Conservation (phyloP, 2,797 vertebrate species). For the Craterocephalus amniculus region DNA sequence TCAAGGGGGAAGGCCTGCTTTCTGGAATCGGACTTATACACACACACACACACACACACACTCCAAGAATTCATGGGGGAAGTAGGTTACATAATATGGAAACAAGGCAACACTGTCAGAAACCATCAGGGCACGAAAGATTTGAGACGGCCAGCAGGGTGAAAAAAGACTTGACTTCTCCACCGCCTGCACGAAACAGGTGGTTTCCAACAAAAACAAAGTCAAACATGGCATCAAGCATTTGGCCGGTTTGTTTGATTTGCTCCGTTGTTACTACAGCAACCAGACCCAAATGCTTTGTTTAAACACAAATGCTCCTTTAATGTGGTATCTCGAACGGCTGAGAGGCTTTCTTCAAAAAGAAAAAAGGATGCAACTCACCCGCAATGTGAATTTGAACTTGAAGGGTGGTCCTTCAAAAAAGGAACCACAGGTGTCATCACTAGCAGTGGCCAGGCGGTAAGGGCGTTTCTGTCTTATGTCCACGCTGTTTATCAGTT, state of each 20-base stretch:
- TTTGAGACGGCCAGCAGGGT: neutral
- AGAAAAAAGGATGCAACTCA: slow-evolving; percentile 74
- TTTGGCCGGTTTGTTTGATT: neutral
- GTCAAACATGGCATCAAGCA: neutral
- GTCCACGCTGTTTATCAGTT: slow-evolving; percentile 93
- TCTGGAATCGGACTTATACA: slow-evolving; percentile 13
- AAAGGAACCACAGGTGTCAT: slow-evolving; percentile 89
- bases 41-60: slow-evolving; percentile 10
- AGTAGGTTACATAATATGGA: slow-evolving; percentile 50
- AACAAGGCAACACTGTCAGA: slow-evolving; percentile 45
- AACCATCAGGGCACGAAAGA: slow-evolving; percentile 26
- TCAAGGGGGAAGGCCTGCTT: slow-evolving; percentile 3
- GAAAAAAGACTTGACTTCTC: neutral
- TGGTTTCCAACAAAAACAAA: neutral
- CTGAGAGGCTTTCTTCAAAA: fast-evolving
- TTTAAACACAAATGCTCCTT: slow-evolving; percentile 12
- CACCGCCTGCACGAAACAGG: neutral
- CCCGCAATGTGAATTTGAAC: slow-evolving; percentile 90
- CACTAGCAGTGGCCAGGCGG: slow-evolving; percentile 88
- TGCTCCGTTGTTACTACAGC: neutral
- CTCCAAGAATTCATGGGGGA: slow-evolving; percentile 36
- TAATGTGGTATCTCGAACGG: neutral
- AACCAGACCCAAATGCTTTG: neutral
- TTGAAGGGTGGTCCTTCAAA: slow-evolving; percentile 95
- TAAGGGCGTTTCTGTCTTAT: slow-evolving; percentile 92